A percentile compares a stretch with the other conserved stretches of the same genome.
Conservation (phyloP, 53 echinoderm and acorn worm genomes). For the Crossaster papposus region DNA sequence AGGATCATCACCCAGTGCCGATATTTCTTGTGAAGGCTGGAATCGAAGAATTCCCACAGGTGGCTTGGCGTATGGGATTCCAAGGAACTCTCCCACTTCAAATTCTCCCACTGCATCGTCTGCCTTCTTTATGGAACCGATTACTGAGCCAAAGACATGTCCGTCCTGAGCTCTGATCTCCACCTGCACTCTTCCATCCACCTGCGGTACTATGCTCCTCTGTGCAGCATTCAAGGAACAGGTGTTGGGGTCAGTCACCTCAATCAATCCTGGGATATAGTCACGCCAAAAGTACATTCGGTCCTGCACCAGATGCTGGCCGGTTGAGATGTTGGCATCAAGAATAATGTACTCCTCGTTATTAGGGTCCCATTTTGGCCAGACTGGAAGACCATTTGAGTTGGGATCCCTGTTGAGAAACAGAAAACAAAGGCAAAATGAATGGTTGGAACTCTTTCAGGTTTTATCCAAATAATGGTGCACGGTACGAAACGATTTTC, state of each 20-base stretch:
- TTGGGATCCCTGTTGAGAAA: conserved; percentile 65
- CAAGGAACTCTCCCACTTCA: conserved; percentile 58
- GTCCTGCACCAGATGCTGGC: conserved; percentile 16
- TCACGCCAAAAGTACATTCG: conserved; percentile 53
- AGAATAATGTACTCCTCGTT: conserved; percentile 62
- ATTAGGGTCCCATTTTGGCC: conserved; percentile 40
- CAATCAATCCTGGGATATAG: conserved; percentile 41
- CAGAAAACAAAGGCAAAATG: background rate
- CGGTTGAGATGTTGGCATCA: conserved; percentile 12
- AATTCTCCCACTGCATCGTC: conserved; percentile 8
- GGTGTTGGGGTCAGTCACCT: background rate
- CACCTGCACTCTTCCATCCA: background rate
- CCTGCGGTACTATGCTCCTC: background rate
- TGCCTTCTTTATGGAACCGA: conserved; percentile 31
- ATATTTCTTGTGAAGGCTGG: conserved; percentile 40
- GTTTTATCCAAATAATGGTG: background rate
- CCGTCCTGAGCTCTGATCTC: background rate
- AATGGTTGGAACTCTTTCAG: background rate
- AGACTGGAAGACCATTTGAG: conserved; percentile 15
- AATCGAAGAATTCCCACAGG: conserved; percentile 68
- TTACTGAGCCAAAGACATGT: background rate
- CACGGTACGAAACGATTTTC: no score
- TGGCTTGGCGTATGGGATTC: conserved; percentile 78
- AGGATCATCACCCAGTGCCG: conserved; percentile 27
- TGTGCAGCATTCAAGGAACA: conserved; percentile 26